phyloP scores from a whole-genome alignment of 2,888 invertebrate species.

The Tridacna gigas region DNA sequence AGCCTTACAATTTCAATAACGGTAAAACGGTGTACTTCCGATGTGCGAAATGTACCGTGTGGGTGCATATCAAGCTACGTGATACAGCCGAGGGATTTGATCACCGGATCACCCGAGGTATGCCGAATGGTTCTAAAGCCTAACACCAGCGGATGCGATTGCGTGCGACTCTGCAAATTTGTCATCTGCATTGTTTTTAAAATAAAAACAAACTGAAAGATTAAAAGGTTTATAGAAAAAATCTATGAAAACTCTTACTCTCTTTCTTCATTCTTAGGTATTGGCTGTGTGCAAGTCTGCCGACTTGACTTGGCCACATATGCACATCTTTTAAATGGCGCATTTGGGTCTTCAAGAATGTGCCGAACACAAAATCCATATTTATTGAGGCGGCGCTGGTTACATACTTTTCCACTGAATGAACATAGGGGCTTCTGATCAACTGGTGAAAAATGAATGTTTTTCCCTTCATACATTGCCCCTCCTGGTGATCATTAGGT shows the following conservation, averaged over 20 bases:
- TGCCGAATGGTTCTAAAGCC: too few relatives aligned
- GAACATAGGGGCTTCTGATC: slow-evolving; percentile 86
- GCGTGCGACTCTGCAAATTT: too few relatives aligned
- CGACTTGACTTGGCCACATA: slow-evolving; percentile 87
- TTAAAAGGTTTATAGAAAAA: too few relatives aligned
- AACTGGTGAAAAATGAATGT: slow-evolving; percentile 85
- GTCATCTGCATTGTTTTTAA: too few relatives aligned
- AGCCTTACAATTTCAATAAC: too few relatives aligned
- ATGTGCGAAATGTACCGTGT: too few relatives aligned
- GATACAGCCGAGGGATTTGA: too few relatives aligned
- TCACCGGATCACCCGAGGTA: too few relatives aligned
- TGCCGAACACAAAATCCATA: slow-evolving; percentile 93
- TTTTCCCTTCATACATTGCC: slow-evolving; percentile 86
- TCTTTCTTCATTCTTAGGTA: slow-evolving; percentile 85
- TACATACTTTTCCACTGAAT: slow-evolving; percentile 85
- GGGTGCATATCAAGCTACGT: too few relatives aligned
- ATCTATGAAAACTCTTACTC: slow-evolving; percentile 79
- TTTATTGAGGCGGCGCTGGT: slow-evolving; percentile 88
- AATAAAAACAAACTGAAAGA: too few relatives aligned
- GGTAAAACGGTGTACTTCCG: too few relatives aligned
- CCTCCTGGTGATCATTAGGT: slow-evolving; percentile 12
- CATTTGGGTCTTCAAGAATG: slow-evolving; percentile 92
- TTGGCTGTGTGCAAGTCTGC: slow-evolving; percentile 85
- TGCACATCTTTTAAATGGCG: slow-evolving; percentile 93
- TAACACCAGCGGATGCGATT: too few relatives aligned